Evolutionary conservation across 2,888 invertebrate species (phyloP).

Genomic region (Epinotia bilunana): DNA sequence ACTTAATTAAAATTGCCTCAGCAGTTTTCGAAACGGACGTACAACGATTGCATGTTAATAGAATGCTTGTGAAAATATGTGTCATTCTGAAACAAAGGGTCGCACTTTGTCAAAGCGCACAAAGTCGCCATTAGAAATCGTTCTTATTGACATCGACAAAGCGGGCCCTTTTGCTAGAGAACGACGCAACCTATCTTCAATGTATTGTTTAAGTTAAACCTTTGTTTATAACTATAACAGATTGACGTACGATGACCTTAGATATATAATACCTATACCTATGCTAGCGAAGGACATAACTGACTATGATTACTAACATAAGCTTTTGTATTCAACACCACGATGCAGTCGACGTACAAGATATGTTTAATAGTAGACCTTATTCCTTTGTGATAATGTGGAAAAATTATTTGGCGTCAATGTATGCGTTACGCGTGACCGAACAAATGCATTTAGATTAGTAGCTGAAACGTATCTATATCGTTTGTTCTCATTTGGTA

Average conservation of each 20-base stretch:
- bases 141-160: too few species aligned
- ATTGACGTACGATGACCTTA: constrained; percentile 1
- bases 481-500: background rate
- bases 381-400: background rate
- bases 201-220: background rate
- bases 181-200: too few species aligned
- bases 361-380: background rate
- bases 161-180: too few species aligned
- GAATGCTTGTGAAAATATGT: too few species aligned
- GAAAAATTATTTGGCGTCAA: background rate
- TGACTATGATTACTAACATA: background rate
- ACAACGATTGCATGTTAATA: too few species aligned
- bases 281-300: background rate
- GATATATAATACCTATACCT: background rate
- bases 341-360: background rate
- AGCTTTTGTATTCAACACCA: background rate
- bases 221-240: background rate
- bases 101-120: too few species aligned
- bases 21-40: too few species aligned
- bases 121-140: too few species aligned
- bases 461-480: background rate
- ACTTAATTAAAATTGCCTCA: too few species aligned
- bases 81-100: too few species aligned
- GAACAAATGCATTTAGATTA: constrained; percentile 23
- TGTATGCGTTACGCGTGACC: constrained; percentile 20